Percentiles rank a stretch among this genome's conserved stretches.
These are phyloP conservation scores for Symphodus melops DNA, from an alignment of 2,113 vertebrate species.

Conservation along the genomic window DNA sequence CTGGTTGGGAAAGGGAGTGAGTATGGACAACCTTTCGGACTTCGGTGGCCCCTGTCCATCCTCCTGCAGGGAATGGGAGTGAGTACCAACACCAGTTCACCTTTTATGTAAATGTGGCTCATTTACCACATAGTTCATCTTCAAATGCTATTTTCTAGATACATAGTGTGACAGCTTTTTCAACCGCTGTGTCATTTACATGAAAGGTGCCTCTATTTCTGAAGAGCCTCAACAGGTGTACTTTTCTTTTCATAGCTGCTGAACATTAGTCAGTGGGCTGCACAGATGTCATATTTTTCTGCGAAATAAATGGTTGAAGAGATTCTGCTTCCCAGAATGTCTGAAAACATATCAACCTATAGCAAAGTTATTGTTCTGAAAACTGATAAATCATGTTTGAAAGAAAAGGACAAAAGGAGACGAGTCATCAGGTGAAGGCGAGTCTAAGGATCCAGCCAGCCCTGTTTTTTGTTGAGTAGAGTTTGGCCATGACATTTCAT, in stretches of 20 bases:
- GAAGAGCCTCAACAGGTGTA: neutral
- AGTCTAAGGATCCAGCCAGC: neutral
- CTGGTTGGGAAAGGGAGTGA: constrained; percentile 84
- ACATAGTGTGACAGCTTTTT: too few species aligned
- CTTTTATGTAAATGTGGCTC: too few species aligned
- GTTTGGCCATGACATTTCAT: neutral
- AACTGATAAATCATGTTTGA: neutral
- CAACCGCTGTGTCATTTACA: too few species aligned
- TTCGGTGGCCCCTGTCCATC: constrained; percentile 83
- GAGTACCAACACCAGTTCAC: constrained; percentile 64
- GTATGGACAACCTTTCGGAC: constrained; percentile 85
- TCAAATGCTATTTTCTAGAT: too few species aligned
- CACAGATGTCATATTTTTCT: neutral
- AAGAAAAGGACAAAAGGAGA: neutral
- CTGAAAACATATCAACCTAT: neutral
- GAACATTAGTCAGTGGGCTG: neutral
- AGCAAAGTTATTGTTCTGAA: neutral
- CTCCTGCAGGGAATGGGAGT: constrained; percentile 84
- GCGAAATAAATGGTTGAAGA: neutral
- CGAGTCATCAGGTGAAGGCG: neutral
- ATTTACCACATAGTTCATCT: too few species aligned
- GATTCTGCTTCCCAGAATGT: neutral
- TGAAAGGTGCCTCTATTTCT: neutral
- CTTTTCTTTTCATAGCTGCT: neutral
- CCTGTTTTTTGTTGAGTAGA: neutral